A percentile compares a stretch with the other conserved stretches of the same genome.
phyloP scores from a whole-genome alignment of 2,797 vertebrate genomes.

The Aeoliscus strigatus region DNA sequence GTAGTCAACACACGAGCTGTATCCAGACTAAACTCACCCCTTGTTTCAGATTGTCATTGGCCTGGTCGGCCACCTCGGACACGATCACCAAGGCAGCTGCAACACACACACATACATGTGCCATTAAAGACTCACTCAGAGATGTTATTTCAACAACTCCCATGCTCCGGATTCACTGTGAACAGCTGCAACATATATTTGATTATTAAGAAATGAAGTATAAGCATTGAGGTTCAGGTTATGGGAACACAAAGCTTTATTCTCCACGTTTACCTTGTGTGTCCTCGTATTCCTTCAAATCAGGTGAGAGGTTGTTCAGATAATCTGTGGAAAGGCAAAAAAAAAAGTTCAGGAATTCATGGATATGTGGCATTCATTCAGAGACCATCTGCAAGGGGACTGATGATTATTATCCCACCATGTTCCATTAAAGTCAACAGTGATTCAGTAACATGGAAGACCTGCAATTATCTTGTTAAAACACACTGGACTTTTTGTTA shows the following conservation, averaged over 20 bases:
- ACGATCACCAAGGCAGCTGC: slow-evolving; percentile 87
- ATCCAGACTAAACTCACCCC: slow-evolving; percentile 80
- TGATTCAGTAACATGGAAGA: too few species aligned
- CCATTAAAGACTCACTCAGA: slow-evolving; percentile 26
- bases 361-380: neutral
- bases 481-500: too few species aligned
- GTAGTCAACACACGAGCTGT: slow-evolving; percentile 10
- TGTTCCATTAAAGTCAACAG: too few species aligned
- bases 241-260: too few species aligned
- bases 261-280: slow-evolving; percentile 83
- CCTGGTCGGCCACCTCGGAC: slow-evolving; percentile 87
- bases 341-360: neutral
- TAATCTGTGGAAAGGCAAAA: slow-evolving; percentile 80
- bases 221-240: too few species aligned
- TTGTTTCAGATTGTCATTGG: slow-evolving; percentile 90
- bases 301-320: slow-evolving; percentile 94
- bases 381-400: neutral
- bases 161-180: neutral
- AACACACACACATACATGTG: slow-evolving; percentile 41
- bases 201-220: too few species aligned
- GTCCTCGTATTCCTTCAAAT: slow-evolving; percentile 90
- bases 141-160: slow-evolving; percentile 19
- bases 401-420: neutral
- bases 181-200: slow-evolving; percentile 29
- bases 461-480: too few species aligned